Conservation (phyloP, 2,797 vertebrate genomes). For the Falco novaeseelandiae region DNA sequence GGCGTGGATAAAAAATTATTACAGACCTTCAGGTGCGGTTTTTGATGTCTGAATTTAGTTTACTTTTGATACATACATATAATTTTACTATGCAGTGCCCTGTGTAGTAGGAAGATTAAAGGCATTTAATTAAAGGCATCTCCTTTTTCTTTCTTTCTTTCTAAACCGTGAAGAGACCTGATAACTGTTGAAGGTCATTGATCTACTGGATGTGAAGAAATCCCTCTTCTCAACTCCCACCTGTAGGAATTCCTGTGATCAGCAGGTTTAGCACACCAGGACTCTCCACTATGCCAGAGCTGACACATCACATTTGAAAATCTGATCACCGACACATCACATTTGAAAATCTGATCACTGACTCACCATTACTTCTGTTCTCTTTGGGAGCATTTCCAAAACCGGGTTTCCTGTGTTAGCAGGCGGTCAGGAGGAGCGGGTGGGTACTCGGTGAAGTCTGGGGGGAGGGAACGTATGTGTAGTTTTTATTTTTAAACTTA, state of each 20-base stretch:
- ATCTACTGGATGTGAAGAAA: not conserved
- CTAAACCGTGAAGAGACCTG: not conserved
- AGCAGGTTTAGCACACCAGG: not conserved
- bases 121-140: not conserved
- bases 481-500: not conserved
- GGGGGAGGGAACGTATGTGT: not conserved
- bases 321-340: not conserved
- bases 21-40: not conserved
- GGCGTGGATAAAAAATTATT: not conserved
- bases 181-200: not conserved
- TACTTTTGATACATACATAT: not conserved
- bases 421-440: not conserved
- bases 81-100: not conserved
- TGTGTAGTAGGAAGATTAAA: not conserved
- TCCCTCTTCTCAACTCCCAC: not conserved
- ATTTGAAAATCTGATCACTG: not conserved
- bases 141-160: not conserved
- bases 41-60: not conserved
- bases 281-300: rapidly evolving
- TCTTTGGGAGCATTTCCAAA: not conserved
- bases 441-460: rapidly evolving
- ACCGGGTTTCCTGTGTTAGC: not conserved
- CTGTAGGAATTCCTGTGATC: not conserved
- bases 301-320: not conserved
- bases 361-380: not conserved